Conservation (phyloP, 2,888 invertebrate genomes). For the Selenia dentaria region DNA sequence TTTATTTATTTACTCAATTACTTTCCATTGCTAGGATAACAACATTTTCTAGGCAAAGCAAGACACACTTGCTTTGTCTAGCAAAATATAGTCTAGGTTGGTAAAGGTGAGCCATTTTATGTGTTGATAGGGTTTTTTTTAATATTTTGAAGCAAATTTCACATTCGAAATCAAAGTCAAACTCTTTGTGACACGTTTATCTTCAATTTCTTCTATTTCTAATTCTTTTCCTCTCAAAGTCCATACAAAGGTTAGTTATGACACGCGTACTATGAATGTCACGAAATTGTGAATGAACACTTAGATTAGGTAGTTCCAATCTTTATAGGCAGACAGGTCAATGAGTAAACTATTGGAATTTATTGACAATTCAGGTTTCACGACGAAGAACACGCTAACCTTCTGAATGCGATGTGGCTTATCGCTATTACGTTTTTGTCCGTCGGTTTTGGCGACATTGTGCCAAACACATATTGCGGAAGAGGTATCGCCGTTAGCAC, state of each 20-base stretch:
- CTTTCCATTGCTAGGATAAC: constrained; percentile 40
- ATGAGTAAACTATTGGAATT: constrained; percentile 73
- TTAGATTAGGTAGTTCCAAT: constrained; percentile 38
- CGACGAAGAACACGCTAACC: constrained; percentile 99
- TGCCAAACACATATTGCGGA: constrained; percentile 99
- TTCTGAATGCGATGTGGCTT: constrained; percentile 99
- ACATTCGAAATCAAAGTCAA: constrained; percentile 76
- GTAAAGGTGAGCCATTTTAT: constrained; percentile 85
- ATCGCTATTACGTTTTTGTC: constrained; percentile 99
- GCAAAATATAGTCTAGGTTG: constrained; percentile 50
- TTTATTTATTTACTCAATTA: constrained; percentile 39
- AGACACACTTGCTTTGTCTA: constrained; percentile 69
- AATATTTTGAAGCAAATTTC: constrained; percentile 61
- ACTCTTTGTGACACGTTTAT: constrained; percentile 64
- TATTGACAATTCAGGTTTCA: constrained; percentile 93
- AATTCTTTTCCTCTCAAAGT: constrained; percentile 50
- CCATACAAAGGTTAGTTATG: constrained; percentile 38
- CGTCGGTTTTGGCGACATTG: constrained; percentile 99
- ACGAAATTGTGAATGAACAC: constrained; percentile 48
- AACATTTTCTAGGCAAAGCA: constrained; percentile 58
- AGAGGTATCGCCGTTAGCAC: constrained; percentile 99
- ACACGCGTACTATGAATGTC: constrained; percentile 48
- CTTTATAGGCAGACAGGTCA: constrained; percentile 41
- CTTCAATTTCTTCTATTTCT: constrained; percentile 41
- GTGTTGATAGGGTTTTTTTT: constrained; percentile 58